phyloP scores from a whole-genome alignment of 2,888 invertebrate genomes.

The Crossocerus cetratus region DNA sequence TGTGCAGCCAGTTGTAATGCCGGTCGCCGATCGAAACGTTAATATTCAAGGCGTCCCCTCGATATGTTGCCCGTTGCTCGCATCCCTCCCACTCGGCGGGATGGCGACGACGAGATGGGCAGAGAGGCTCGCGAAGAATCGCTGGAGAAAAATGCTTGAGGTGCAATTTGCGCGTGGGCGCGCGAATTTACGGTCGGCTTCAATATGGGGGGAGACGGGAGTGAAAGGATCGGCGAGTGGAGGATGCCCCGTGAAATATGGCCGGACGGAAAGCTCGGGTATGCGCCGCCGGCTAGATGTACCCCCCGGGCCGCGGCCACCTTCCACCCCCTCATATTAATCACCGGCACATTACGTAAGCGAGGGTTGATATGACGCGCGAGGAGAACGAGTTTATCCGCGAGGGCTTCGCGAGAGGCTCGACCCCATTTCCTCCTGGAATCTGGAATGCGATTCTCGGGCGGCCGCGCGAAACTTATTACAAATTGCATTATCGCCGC shows the following conservation, averaged over 20 bases:
- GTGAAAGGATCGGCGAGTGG: constrained; percentile 32
- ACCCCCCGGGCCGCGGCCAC: too few relatives aligned
- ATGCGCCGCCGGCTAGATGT: too few relatives aligned
- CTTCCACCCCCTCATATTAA: constrained; percentile 18
- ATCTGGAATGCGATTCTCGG: constrained; percentile 36
- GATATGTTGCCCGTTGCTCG: constrained; percentile 23
- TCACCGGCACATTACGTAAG: constrained; percentile 24
- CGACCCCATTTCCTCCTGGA: constrained; percentile 25
- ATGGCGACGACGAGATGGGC: too few relatives aligned
- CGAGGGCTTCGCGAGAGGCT: constrained; percentile 3
- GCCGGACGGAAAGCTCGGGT: not conserved
- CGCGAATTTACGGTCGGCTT: constrained; percentile 27
- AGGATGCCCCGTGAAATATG: constrained; percentile 37
- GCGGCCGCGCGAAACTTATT: constrained; percentile 35
- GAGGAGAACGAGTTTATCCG: constrained; percentile 33
- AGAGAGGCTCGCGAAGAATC: constrained; percentile 16
- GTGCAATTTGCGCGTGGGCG: constrained; percentile 12
- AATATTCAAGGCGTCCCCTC: constrained; percentile 22
- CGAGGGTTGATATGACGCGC: constrained; percentile 20
- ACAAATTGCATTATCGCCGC: constrained; percentile 28
- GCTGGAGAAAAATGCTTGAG: constrained; percentile 20
- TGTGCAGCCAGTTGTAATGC: constrained; percentile 17
- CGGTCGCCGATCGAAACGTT: constrained; percentile 20
- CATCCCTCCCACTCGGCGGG: too few relatives aligned
- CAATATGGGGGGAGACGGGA: constrained; percentile 17